These are phyloP conservation scores for Drosophila ohnishii DNA, from an alignment of 1,140 invertebrate genomes.

Conservation along the genomic window DNA sequence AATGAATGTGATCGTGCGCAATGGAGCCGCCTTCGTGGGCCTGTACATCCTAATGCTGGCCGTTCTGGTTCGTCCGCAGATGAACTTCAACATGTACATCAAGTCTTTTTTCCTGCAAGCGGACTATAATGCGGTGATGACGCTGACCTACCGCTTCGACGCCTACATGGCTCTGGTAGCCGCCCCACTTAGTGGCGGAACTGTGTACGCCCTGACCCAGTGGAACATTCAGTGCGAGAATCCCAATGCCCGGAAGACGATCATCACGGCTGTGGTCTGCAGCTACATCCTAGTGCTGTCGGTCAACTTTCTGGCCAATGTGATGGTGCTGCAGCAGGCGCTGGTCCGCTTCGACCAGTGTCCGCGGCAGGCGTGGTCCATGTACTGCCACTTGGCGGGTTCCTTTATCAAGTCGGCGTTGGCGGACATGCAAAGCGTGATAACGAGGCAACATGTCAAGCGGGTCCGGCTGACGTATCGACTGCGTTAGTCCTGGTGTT, in stretches of 20 bases:
- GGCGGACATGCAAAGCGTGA: not conserved
- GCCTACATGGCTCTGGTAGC: constrained; percentile 22
- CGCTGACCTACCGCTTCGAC: constrained; percentile 29
- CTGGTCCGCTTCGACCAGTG: constrained; percentile 27
- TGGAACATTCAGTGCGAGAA: constrained; percentile 14
- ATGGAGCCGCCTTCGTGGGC: constrained; percentile 10
- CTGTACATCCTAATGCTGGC: constrained; percentile 27
- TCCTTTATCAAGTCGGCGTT: constrained; percentile 6
- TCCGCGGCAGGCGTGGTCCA: constrained; percentile 19
- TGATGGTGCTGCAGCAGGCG: constrained; percentile 30
- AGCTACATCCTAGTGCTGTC: constrained; percentile 9
- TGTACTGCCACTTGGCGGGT: constrained; percentile 28
- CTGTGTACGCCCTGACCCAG: constrained; percentile 26
- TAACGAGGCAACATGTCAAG: not conserved
- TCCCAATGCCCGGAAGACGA: not conserved
- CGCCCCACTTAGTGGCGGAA: constrained; percentile 20
- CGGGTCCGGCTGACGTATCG: constrained; percentile 4
- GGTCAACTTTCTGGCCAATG: constrained; percentile 32
- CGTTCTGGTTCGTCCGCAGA: constrained; percentile 38
- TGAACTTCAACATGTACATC: constrained; percentile 29
- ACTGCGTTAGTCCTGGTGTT: constrained; percentile 7
- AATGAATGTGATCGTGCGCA: not conserved
- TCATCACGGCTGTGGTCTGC: constrained; percentile 8
- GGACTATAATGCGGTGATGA: constrained; percentile 11
- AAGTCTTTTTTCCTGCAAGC: constrained; percentile 26